A percentile compares a stretch with the other conserved stretches of the same genome.
Conservation (phyloP, 2,888 invertebrate genomes). For the Heliconius ethilla region DNA sequence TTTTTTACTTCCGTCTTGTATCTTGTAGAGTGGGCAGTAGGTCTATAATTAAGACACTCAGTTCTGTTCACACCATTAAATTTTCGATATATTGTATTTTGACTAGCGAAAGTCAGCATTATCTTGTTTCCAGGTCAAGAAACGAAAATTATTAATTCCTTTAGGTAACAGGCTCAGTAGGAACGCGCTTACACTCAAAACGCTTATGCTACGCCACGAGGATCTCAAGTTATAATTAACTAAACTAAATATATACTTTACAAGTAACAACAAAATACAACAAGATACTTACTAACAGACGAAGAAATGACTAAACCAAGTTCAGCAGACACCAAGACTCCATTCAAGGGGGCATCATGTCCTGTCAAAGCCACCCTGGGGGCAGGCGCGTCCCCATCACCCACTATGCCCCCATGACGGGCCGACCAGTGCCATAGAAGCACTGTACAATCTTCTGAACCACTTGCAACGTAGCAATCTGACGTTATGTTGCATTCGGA, state of each 20-base stretch:
- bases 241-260: too few relatives aligned
- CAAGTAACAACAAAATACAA: background rate
- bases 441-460: slow-evolving; percentile 98
- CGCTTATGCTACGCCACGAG: background rate
- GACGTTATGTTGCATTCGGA: slow-evolving; percentile 99
- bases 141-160: too few relatives aligned
- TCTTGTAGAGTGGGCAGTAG: too few relatives aligned
- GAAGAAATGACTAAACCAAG: slow-evolving; percentile 98
- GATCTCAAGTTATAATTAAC: too few relatives aligned
- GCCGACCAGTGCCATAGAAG: slow-evolving; percentile 98
- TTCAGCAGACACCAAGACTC: slow-evolving; percentile 98
- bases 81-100: too few relatives aligned
- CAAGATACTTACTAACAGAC: slow-evolving; percentile 83
- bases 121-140: too few relatives aligned
- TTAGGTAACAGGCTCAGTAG: too few relatives aligned
- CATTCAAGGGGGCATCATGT: slow-evolving; percentile 97
- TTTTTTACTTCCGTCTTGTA: too few relatives aligned
- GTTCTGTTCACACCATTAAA: too few relatives aligned
- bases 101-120: too few relatives aligned
- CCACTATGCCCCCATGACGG: slow-evolving; percentile 97
- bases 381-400: slow-evolving; percentile 97
- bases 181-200: background rate
- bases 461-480: slow-evolving; percentile 99
- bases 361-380: slow-evolving; percentile 98
- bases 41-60: too few relatives aligned